Conservation (phyloP, 2,113 vertebrate species). For the Colius striatus region DNA sequence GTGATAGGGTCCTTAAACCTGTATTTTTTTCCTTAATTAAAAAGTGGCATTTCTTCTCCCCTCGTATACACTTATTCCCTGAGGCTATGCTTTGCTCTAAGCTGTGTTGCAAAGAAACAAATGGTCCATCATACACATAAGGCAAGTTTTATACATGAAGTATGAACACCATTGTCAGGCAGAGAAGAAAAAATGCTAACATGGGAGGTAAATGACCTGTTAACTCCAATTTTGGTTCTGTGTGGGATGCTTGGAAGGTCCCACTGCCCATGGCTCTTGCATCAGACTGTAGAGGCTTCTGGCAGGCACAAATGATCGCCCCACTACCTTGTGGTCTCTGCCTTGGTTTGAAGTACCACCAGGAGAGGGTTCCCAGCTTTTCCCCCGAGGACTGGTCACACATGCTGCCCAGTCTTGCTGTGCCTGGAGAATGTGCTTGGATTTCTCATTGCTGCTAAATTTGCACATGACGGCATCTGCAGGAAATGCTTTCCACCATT, state of each 20-base stretch:
- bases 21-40: not conserved
- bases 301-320: not conserved
- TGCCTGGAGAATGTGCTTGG: conserved; percentile 10
- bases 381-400: fast-evolving
- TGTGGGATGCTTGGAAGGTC: not conserved
- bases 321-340: not conserved
- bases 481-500: conserved; percentile 42
- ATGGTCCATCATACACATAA: not conserved
- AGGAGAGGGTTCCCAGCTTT: not conserved
- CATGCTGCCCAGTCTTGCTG: not conserved
- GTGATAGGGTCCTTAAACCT: not conserved
- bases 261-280: not conserved
- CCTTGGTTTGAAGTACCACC: not conserved
- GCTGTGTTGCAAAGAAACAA: not conserved
- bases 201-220: not conserved
- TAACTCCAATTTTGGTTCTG: not conserved
- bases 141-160: not conserved
- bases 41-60: not conserved
- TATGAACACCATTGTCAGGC: not conserved
- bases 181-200: not conserved
- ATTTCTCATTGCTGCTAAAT: conserved; percentile 51
- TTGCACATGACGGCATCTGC: conserved; percentile 40
- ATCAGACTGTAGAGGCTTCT: not conserved
- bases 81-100: not conserved
- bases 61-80: not conserved